Evolutionary conservation across 2,797 vertebrate species (phyloP).

Genomic region (Myotis planiceps): DNA sequence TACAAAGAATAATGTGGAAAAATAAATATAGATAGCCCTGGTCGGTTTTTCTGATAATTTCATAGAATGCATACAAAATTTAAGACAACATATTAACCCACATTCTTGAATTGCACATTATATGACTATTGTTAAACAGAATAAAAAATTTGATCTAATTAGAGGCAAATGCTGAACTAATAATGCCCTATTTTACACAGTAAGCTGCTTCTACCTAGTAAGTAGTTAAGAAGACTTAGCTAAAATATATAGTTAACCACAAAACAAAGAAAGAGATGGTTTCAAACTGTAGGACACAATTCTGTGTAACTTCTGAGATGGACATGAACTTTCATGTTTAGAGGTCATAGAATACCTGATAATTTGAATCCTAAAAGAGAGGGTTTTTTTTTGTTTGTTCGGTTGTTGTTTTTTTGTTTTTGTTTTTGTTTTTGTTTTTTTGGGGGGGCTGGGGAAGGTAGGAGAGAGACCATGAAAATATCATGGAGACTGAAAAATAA

Average conservation of each 20-base stretch:
- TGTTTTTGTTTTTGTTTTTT: too few relatives aligned
- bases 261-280: conserved; percentile 4
- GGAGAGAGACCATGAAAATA: not conserved
- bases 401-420: too few relatives aligned
- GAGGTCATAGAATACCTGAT: not conserved
- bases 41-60: conserved; percentile 16
- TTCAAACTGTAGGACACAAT: not conserved
- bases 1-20: not conserved
- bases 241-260: not conserved
- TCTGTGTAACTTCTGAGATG: not conserved
- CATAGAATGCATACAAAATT: not conserved
- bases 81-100: not conserved
- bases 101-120: not conserved
- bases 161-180: not conserved
- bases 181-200: not conserved
- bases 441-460: not conserved
- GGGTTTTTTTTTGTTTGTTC: too few relatives aligned
- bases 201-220: not conserved
- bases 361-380: not conserved
- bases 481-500: not conserved
- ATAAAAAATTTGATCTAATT: not conserved
- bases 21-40: not conserved
- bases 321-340: not conserved
- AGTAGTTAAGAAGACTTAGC: not conserved
- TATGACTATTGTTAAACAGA: not conserved